Conservation (phyloP, 1,140 invertebrate genomes). For the Drosophila watanabei region DNA sequence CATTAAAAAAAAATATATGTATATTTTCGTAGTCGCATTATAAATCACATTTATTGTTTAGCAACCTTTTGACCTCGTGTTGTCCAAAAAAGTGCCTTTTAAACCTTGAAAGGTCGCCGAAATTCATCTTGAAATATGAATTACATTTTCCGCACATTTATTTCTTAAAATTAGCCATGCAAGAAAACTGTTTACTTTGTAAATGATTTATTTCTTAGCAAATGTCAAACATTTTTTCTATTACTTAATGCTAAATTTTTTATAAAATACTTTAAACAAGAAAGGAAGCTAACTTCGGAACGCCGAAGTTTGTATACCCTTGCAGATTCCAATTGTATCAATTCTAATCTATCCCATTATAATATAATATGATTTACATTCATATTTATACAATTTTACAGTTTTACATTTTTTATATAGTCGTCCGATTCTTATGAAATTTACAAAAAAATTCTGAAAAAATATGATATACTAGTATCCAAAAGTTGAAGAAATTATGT, state of each 20-base stretch:
- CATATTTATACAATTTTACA: no score
- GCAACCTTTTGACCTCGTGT: not conserved
- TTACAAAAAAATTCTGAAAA: no score
- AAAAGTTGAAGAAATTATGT: no score
- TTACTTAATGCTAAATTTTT: not conserved
- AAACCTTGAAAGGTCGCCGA: not conserved
- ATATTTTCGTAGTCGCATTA: not conserved
- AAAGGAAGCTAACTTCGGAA: no score
- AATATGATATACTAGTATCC: no score
- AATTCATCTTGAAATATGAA: not conserved
- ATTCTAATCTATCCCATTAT: no score
- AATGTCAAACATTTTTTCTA: not conserved
- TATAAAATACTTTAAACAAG: not conserved
- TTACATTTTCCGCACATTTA: not conserved
- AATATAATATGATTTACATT: no score
- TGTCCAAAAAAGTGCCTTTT: not conserved
- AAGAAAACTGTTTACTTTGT: not conserved
- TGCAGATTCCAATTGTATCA: no score
- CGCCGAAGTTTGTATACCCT: no score
- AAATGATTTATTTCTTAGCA: not conserved
- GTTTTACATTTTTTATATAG: no score
- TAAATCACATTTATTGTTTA: conserved; percentile 1
- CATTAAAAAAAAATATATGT: not conserved
- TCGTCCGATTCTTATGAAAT: no score
- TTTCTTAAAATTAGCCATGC: not conserved